Conservation (phyloP, 35 echinoderm and acorn worm genomes). For the Apostichopus japonicus region DNA sequence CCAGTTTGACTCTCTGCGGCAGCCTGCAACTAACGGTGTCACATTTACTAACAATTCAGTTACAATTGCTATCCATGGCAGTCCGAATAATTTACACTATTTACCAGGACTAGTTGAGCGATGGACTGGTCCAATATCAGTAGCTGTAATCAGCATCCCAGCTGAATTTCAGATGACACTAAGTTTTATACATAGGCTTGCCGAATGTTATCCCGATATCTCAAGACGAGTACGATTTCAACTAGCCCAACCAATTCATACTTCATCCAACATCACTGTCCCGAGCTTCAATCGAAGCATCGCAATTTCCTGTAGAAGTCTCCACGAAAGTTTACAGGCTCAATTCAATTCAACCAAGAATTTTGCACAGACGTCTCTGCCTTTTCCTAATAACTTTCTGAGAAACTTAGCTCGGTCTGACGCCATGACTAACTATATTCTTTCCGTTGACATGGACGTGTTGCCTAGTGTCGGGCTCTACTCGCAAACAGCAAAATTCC, state of each 20-base stretch:
- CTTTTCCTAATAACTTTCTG: not conserved
- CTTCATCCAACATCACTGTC: not conserved
- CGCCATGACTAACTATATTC: not conserved
- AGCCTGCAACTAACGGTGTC: too few species aligned
- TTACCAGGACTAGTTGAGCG: not conserved
- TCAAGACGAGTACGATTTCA: not conserved
- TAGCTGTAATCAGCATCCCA: not conserved
- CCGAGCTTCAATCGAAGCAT: not conserved
- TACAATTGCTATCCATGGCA: not conserved
- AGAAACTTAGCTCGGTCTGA: not conserved
- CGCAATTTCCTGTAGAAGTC: not conserved
- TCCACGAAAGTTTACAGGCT: not conserved
- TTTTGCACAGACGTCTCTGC: not conserved
- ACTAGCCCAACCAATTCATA: not conserved
- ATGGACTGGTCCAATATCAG: conserved; percentile 6
- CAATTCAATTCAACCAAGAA: not conserved
- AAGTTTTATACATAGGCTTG: not conserved
- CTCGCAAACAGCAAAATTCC: not conserved
- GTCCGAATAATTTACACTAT: not conserved
- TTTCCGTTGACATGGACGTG: not conserved
- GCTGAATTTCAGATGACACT: not conserved
- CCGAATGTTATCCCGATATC: not conserved
- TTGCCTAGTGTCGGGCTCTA: not conserved
- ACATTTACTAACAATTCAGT: not conserved
- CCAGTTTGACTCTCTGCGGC: too few species aligned